These are phyloP conservation scores for Entomobrya proxima DNA, from an alignment of 2,888 invertebrate genomes.

Conservation along the genomic window DNA sequence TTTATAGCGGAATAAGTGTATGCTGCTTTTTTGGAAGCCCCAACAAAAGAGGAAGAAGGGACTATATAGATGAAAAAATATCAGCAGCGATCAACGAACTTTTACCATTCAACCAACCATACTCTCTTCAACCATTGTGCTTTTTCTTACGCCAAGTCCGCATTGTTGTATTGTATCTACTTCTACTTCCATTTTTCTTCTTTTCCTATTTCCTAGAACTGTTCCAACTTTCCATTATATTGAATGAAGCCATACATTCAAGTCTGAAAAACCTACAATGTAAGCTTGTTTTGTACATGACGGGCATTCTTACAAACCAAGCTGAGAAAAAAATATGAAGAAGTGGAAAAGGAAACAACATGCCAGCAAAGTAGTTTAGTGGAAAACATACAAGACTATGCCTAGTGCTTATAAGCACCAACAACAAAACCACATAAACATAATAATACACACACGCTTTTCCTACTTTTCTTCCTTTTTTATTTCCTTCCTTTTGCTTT, in stretches of 20 bases:
- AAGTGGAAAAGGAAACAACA: not conserved
- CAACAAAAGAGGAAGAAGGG: not conserved
- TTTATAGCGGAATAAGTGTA: too few species aligned
- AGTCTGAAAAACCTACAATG: not conserved
- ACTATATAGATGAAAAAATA: too few species aligned
- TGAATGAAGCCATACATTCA: slow-evolving; percentile 9
- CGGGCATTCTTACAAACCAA: not conserved
- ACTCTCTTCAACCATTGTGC: not conserved
- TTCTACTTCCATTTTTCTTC: not conserved
- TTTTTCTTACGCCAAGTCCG: not conserved
- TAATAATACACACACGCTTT: not conserved
- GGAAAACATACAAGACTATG: not conserved
- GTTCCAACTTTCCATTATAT: too few species aligned
- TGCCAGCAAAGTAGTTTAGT: not conserved
- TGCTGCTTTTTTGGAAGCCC: not conserved
- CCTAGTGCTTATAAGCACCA: not conserved
- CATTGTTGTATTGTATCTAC: not conserved
- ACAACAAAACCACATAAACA: not conserved
- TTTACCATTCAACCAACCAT: too few species aligned
- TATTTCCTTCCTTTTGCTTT: not conserved
- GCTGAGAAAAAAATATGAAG: not conserved
- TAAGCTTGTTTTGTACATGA: not conserved
- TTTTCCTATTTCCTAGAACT: too few species aligned
- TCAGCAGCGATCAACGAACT: slow-evolving; percentile 10
- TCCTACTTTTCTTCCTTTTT: not conserved